Percentiles rank a stretch among this genome's conserved stretches.
phyloP scores from a whole-genome alignment of 2,888 invertebrate species.

The Macrosiphum euphorbiae region DNA sequence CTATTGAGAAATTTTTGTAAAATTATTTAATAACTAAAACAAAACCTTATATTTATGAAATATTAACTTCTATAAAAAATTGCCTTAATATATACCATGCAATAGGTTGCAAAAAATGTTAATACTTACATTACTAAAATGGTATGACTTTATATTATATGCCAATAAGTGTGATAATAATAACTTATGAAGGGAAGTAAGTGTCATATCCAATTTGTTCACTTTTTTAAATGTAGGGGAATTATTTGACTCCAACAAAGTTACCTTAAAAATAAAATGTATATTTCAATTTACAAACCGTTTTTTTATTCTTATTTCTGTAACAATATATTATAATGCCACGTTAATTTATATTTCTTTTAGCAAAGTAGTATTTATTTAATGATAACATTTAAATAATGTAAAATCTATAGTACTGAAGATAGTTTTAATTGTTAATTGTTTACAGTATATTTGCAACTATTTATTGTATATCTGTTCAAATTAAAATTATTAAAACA shows the following conservation, averaged over 20 bases:
- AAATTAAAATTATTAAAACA: neutral
- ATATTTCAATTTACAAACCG: neutral
- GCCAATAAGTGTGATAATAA: slow-evolving; percentile 58
- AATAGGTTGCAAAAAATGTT: neutral
- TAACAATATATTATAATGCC: neutral
- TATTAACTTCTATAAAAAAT: neutral
- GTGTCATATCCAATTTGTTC: slow-evolving; percentile 55
- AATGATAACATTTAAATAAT: neutral
- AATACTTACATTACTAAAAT: slow-evolving; percentile 50
- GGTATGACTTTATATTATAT: slow-evolving; percentile 52
- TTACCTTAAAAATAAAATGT: slow-evolving; percentile 40
- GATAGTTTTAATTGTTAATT: neutral
- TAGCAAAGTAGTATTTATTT: neutral
- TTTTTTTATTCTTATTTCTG: neutral
- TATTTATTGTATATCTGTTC: neutral
- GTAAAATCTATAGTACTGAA: neutral
- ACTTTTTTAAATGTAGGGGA: slow-evolving; percentile 52
- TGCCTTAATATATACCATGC: neutral
- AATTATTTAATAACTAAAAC: neutral
- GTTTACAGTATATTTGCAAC: neutral
- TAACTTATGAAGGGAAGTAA: slow-evolving; percentile 52
- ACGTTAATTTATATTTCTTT: neutral
- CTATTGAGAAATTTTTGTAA: neutral
- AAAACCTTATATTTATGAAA: neutral
- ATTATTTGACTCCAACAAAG: slow-evolving; percentile 45